Base-by-base conservation (phyloP, 2,888 invertebrate genomes). In the Priocnemis perturbator region DNA sequence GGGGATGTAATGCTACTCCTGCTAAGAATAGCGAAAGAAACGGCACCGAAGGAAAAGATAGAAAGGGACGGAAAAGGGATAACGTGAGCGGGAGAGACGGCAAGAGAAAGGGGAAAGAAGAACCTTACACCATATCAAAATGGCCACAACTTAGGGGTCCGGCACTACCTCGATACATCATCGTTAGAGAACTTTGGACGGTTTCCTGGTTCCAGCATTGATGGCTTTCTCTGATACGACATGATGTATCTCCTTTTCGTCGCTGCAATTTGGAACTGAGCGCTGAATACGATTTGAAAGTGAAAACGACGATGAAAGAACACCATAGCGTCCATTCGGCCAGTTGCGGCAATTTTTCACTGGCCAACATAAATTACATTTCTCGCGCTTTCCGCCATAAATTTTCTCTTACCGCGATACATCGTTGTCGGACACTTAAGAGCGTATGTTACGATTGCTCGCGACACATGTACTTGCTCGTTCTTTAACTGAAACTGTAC, bases 111-210 rank as follows among this genome's bases (percentile, higher is more conserved):
- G 67, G 48, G 59, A 47, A 19, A 71, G 56, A 59, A 70, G 67
- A 65, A 74, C 69, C 73, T 77, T 74, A 76, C 73, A 67, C 71
- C 74, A 68, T 81, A 81, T 83, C 75, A 75, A 68, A 81, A 79
- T 77, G 74, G 74, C 72, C 77, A 67, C 72, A 73, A 82, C 76
- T 80, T 74, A 75, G 77, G 81, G 78, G 74, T 71, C 78, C 73
- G 62, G 65, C 53, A 63, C 64, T 62, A 63, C 67, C 70, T 74
- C 83, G 78, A 83, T 83, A 81, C 81, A 84, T 83, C 83, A 83
- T 83, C 82, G 83, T 83, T 83, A 84, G 81, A 73, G 74, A 80
- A 78, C 74, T 82, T 81, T 76, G 67, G 81, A 82, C 78, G 78
- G 78, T 74, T 81, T 78, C 81, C 81, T 73, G 79, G 74, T 79